These are phyloP conservation scores for Dicrurus megarhynchus DNA, from an alignment of 2,113 vertebrate species.

Conservation along the genomic window DNA sequence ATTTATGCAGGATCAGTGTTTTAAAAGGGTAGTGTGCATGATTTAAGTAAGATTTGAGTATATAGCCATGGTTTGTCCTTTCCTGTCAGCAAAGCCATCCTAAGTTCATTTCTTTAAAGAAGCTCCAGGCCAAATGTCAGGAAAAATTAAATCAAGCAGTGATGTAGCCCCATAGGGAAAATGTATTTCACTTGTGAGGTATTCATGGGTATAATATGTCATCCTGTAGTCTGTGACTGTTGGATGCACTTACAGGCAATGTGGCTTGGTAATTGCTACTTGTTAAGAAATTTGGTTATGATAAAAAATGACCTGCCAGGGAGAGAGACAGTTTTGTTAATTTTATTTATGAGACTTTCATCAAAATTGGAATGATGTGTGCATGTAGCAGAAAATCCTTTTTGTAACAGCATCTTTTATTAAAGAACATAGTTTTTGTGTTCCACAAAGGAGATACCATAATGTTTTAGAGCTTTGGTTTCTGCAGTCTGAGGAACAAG, in stretches of 20 bases:
- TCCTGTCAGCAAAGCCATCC: conserved; percentile 54
- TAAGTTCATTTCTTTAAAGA: conserved; percentile 65
- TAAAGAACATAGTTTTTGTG: background rate
- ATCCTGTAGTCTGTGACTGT: conserved; percentile 48
- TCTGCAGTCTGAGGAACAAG: background rate
- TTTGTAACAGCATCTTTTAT: background rate
- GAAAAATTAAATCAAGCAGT: conserved; percentile 66
- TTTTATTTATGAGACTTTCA: conserved; percentile 43
- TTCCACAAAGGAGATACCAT: background rate
- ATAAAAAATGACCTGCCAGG: conserved; percentile 34
- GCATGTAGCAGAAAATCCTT: background rate
- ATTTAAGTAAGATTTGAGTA: conserved; percentile 32
- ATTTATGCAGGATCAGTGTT: conserved; percentile 32
- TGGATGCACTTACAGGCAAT: conserved; percentile 36
- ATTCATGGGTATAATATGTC: conserved; percentile 57
- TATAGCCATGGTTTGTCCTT: conserved; percentile 48
- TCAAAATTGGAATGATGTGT: conserved; percentile 2
- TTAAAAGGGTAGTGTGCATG: conserved; percentile 14
- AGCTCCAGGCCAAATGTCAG: conserved; percentile 60
- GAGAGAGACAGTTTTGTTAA: conserved; percentile 37
- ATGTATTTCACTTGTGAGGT: conserved; percentile 62
- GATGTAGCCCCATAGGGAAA: conserved; percentile 54
- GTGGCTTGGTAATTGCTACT: conserved; percentile 44
- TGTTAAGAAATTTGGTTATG: conserved; percentile 45
- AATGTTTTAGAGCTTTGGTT: background rate